Evolutionary conservation across 2,888 invertebrate species (phyloP).

Genomic region (Xanthostigma xanthostigma): DNA sequence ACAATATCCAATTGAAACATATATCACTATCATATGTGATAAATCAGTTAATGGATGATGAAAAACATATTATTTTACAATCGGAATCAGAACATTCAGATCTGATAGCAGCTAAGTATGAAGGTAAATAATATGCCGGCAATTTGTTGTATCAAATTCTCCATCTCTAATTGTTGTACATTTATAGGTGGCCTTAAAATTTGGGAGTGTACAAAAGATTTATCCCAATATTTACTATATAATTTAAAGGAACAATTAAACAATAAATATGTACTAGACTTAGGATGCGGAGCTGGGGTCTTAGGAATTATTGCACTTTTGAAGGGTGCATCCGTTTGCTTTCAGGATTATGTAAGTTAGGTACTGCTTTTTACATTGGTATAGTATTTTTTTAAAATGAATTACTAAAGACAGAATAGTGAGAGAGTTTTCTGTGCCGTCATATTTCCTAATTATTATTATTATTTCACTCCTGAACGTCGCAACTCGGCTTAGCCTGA

Average conservation of each 20-base stretch:
- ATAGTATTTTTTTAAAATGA: no score
- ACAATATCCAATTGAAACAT: conserved; percentile 34
- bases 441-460: no score
- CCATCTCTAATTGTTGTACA: conserved; percentile 3
- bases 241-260: conserved; percentile 18
- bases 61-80: conserved; percentile 28
- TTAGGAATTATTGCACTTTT: conserved; percentile 65
- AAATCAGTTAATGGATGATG: conserved; percentile 19
- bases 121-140: conserved; percentile 41
- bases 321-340: conserved; percentile 55
- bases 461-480: no score
- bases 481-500: no score
- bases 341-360: conserved; percentile 85
- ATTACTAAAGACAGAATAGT: no score
- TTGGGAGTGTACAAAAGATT: conserved; percentile 87
- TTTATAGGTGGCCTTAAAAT: conserved; percentile 78
- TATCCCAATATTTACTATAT: conserved; percentile 47
- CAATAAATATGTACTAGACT: conserved; percentile 55
- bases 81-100: conserved; percentile 57
- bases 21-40: conserved; percentile 28
- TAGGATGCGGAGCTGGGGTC: conserved; percentile 87
- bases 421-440: no score
- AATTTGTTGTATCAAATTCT: not conserved
- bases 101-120: conserved; percentile 60
- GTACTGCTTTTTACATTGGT: no score